Base-by-base conservation (phyloP, 2,888 invertebrate genomes). In the Hedya salicella region DNA sequence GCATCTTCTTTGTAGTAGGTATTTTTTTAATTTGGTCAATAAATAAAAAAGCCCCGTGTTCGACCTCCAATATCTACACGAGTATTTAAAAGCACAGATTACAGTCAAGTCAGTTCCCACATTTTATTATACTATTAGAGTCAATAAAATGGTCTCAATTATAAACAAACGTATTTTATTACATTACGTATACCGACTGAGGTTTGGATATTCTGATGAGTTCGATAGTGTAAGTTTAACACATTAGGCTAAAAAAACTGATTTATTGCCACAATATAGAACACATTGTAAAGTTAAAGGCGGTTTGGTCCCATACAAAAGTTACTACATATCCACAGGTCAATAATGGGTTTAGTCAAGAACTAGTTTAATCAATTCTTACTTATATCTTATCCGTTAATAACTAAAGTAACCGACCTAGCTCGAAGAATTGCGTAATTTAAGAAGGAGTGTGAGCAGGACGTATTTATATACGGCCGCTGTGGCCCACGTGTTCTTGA, bases 71-170 rank as follows among this genome's bases (percentile, higher is more conserved):
- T 13, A 17, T 13, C 46, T 19, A 30, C 32, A 16, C 39, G 42
- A 54, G 48, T 61, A 48, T 61, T 66, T 54, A 61, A 53, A 42
- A 61, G 60, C 61, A 66, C 78, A 81, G 82, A 82, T 82, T 81
- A 82, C 82, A 80, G 76, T 73, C 72, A 75, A 74, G 76, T 80
- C 81, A 81, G 80, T 83, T 81, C 78, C 80, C 83, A 77, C 78
- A 75, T 86, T 86, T 88, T 87, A 88, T 87, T 82, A 82, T 78
- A 69, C 83, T 75, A 86, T 87, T 86, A 87, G 83, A 85, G 81
- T 83, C 83, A 83, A 86, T 66, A 66, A 85, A 82, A 79, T 80
- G 77, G 78, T 79, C 77, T 77, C 86, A 82, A 83, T 86, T 86
- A 81, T 86, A 87, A 87, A 87, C 87, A 87, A 79, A 77, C 73